These are phyloP conservation scores for Aporrectodea caliginosa DNA, from an alignment of 1,140 invertebrate species.

Conservation along the genomic window DNA sequence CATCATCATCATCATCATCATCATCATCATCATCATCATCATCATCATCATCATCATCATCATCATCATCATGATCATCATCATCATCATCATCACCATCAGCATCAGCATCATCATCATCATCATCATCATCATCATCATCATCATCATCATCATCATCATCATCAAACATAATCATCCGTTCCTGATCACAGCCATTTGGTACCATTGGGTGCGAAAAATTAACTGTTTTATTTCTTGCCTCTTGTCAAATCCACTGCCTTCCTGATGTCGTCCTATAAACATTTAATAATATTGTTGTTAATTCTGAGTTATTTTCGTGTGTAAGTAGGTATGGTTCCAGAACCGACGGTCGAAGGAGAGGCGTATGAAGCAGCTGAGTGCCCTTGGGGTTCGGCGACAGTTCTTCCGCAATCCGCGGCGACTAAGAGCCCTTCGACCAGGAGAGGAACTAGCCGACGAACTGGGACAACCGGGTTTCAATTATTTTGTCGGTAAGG, in stretches of 20 bases:
- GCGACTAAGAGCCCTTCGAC: conserved; percentile 56
- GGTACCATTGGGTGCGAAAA: no score
- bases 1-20: conserved; percentile 29
- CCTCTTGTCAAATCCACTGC: no score
- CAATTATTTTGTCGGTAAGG: conserved; percentile 55
- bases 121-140: conserved; percentile 29
- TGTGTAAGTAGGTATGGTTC: conserved; percentile 63
- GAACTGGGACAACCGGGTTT: conserved; percentile 50
- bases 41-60: conserved; percentile 14
- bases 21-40: conserved; percentile 19
- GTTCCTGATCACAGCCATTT: no score
- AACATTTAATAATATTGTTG: no score
- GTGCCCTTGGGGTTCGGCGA: conserved; percentile 56
- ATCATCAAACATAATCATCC: no score
- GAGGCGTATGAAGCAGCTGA: conserved; percentile 62
- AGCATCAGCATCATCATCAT: no score
- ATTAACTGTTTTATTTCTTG: no score
- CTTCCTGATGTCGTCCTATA: no score
- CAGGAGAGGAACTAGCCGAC: conserved; percentile 53
- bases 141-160: no score
- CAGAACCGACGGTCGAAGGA: conserved; percentile 64
- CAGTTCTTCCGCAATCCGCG: conserved; percentile 59
- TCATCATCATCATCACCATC: no score
- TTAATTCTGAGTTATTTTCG: no score
- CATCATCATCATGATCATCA: conserved; percentile 16